Evolutionary conservation across 1,140 invertebrate species (phyloP), one percentile per base, ranked within the genome.

Genomic region (Plectrocnemia conspersa): DNA sequence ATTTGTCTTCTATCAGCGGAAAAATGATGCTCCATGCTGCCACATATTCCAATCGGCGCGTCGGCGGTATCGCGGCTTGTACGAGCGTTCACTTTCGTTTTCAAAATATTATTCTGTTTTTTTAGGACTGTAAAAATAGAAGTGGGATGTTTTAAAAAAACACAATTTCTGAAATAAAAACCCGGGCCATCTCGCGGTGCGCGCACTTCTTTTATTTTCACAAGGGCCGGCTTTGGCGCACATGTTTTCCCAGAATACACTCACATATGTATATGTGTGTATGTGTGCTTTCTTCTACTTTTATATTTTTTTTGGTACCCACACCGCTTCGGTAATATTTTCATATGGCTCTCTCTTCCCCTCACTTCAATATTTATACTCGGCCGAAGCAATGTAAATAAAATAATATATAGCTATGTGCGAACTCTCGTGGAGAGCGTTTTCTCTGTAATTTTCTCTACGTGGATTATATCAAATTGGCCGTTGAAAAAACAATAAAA

Each of bases 21-120:
- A n/a, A n/a, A n/a, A n/a, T n/a, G n/a, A n/a, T n/a, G 13, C 35
- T 38, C 35, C 35, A 38, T 38, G 35, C 18, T 10, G 35, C 35
- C 35, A n/a, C 35, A 16, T 18, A 29, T n/a, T 9, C 10, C 9
- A 24, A 16, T 21, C 41, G 41, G 13, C 44, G 33, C 19, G 13
- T 27, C 33, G 4, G n/a, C n/a, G 19, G 45, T 38, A 50, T 36
- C 46, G 32, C 22, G 16, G 18, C 35, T 38, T 19, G 46, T n/a
- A 38, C 15, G 35, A 45, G 47, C 42, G 36, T 56, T 56, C 58
- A 60, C 58, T 60, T 60, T 60, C 58, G 33, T 52, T 60, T 56
- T 60, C 53, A 60, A 56, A 60, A 60, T 60, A 60, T 60, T 56
- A 60, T 56, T 60, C 53, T 60, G 54, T 60, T 60, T 60, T 60